Evolutionary conservation across 2,888 invertebrate species (phyloP).

Genomic region (Drosophila phalerata): DNA sequence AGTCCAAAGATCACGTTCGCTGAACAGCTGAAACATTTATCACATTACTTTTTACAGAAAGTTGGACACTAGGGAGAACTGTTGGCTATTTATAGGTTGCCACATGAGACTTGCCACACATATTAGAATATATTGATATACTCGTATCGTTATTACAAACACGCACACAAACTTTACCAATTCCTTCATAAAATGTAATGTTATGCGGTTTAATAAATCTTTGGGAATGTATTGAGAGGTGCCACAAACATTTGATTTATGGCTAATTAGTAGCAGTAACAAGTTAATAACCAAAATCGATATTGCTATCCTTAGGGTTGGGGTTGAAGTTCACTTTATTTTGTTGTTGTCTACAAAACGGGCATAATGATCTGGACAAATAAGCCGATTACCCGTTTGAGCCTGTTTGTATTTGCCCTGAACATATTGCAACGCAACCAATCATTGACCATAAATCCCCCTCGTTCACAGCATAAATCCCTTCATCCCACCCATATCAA

Average conservation of each 20-base stretch:
- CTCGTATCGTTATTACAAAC: constrained; percentile 12
- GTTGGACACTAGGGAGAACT: constrained; percentile 13
- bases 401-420: constrained; percentile 11
- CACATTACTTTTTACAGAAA: neutral
- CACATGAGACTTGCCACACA: constrained; percentile 16
- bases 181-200: constrained; percentile 15
- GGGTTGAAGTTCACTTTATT: neutral
- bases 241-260: constrained; percentile 47
- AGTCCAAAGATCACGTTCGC: constrained; percentile 28
- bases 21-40: constrained; percentile 19
- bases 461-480: neutral
- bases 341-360: constrained; percentile 41
- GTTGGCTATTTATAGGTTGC: constrained; percentile 35
- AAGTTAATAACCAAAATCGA: constrained; percentile 56
- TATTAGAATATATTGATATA: neutral
- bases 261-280: constrained; percentile 59
- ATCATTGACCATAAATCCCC: constrained; percentile 49
- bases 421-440: constrained; percentile 26
- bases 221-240: neutral
- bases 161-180: constrained; percentile 34
- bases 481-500: neutral
- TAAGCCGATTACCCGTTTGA: constrained; percentile 51
- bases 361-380: constrained; percentile 57
- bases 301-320: constrained; percentile 6
- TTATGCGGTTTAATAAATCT: constrained; percentile 31